Percentiles rank a stretch among this genome's conserved stretches.
These are phyloP conservation scores for Uropsilus gracilis DNA, from an alignment of 2,113 vertebrate species.

Conservation along the genomic window DNA sequence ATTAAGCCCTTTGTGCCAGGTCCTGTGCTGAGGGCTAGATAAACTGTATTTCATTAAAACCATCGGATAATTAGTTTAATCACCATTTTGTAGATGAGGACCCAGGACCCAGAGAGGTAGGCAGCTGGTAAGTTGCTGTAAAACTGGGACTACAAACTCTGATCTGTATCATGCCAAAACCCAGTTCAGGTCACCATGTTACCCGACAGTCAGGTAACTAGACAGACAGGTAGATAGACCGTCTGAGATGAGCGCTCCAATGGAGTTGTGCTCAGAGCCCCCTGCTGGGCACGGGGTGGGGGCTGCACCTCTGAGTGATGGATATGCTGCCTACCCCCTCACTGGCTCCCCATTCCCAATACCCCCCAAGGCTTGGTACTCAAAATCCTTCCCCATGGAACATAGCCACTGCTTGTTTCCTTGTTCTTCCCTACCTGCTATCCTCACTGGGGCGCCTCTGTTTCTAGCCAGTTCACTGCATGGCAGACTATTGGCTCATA, in stretches of 20 bases:
- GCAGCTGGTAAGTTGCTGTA: background rate
- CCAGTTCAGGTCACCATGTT: background rate
- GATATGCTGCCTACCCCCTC: background rate
- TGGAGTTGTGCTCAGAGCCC: background rate
- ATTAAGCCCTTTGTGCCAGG: background rate
- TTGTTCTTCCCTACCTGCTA: background rate
- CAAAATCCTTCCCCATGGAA: background rate
- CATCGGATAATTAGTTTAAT: background rate
- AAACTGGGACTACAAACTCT: background rate
- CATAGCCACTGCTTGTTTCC: background rate
- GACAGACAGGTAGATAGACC: too few species aligned
- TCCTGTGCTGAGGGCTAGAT: background rate
- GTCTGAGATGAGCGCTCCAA: background rate
- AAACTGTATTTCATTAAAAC: background rate
- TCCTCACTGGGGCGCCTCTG: background rate
- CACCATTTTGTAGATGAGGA: background rate
- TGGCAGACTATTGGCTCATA: background rate
- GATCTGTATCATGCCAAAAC: background rate
- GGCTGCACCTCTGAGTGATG: background rate
- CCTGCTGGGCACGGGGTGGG: background rate
- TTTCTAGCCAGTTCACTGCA: background rate
- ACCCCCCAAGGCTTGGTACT: background rate
- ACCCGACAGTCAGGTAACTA: background rate
- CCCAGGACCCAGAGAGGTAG: background rate
- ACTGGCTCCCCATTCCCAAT: background rate